Evolutionary conservation across 2,113 vertebrate genomes (phyloP).

Genomic region (Syngnathoides biaculeatus): DNA sequence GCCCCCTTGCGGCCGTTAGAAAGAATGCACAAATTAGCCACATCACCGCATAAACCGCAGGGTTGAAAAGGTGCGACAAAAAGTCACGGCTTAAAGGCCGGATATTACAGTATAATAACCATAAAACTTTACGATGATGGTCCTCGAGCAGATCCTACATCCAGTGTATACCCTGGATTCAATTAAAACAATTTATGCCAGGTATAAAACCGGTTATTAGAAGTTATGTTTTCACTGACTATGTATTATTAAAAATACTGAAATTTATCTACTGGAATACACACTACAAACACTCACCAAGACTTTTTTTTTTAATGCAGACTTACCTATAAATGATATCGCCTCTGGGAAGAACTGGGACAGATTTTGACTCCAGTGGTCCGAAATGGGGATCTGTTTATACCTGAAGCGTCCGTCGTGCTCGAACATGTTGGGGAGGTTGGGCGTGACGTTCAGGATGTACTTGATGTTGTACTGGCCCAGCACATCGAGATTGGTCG

Average conservation of each 20-base stretch:
- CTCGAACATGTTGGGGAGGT: conserved; percentile 87
- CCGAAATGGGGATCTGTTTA: conserved; percentile 89
- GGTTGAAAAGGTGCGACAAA: too few relatives aligned
- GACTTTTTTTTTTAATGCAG: not conserved
- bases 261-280: not conserved
- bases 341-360: conserved; percentile 89
- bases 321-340: conserved; percentile 86
- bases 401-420: conserved; percentile 83
- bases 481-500: conserved; percentile 80
- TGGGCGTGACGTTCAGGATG: conserved; percentile 87
- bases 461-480: conserved; percentile 83
- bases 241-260: too few relatives aligned
- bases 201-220: not conserved
- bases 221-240: not conserved
- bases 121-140: too few relatives aligned
- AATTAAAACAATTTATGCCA: not conserved
- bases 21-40: too few relatives aligned
- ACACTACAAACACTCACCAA: not conserved
- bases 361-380: conserved; percentile 89
- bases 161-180: not conserved
- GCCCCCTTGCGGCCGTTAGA: too few relatives aligned
- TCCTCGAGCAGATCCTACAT: too few relatives aligned
- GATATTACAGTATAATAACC: too few relatives aligned
- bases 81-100: too few relatives aligned
- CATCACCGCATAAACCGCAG: too few relatives aligned